phyloP scores from a whole-genome alignment of 2,888 invertebrate genomes.

The Monoplex corrugatus region DNA sequence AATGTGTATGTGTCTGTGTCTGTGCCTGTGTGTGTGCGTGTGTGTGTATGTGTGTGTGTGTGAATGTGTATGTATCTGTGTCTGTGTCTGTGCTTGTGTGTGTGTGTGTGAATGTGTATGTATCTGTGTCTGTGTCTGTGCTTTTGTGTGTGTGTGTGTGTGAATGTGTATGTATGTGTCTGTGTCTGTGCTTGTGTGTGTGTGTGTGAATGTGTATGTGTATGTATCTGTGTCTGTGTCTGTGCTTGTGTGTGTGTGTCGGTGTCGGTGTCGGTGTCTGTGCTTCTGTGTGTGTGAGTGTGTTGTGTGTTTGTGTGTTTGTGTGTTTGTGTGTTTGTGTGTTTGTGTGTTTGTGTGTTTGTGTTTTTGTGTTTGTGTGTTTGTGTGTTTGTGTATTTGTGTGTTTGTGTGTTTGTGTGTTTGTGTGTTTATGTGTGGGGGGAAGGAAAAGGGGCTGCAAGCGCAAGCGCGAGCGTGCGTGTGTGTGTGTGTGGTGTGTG shows the following conservation, averaged over 20 bases:
- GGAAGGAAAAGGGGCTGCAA: not conserved
- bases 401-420: too few species aligned
- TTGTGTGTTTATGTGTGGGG: constrained; percentile 6
- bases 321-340: constrained; percentile 29
- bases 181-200: constrained; percentile 12
- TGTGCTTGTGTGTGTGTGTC: not conserved
- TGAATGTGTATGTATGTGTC: constrained; percentile 17
- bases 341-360: constrained; percentile 11
- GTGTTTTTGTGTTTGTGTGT: not conserved
- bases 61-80: too few species aligned
- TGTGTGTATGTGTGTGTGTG: too few species aligned
- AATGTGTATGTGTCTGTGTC: not conserved
- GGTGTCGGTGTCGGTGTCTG: not conserved
- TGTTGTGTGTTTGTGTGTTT: not conserved
- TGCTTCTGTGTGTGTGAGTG: too few species aligned
- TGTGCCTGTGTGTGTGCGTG: too few species aligned
- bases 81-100: not conserved
- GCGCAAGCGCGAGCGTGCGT: not conserved
- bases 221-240: too few species aligned
- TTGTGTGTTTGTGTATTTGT: not conserved
- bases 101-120: too few species aligned
- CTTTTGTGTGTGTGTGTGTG: constrained; percentile 22
- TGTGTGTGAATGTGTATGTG: constrained; percentile 13
- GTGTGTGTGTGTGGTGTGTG: too few species aligned
- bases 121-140: too few species aligned